Conservation (phyloP, 64 coral and sea anemone species). For the Actinia tenebrosa region DNA sequence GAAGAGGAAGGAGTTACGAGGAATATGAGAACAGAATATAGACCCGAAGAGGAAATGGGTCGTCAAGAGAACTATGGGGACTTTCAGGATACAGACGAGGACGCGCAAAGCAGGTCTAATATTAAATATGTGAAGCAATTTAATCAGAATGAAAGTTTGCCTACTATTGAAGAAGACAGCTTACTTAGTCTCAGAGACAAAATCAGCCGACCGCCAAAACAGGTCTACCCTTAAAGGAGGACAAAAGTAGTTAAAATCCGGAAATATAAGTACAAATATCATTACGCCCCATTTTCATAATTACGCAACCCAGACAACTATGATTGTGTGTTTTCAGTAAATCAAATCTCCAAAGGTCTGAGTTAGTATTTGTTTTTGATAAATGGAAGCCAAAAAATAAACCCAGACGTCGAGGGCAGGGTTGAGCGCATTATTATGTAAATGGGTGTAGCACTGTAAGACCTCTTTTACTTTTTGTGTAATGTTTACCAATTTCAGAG, state of each 20-base stretch:
- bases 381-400: no score
- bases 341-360: no score
- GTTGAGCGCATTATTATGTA: no score
- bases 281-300: no score
- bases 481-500: no score
- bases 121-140: background rate
- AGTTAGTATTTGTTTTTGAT: no score
- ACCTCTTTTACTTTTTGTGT: no score
- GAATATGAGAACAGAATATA: no score
- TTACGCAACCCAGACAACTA: no score
- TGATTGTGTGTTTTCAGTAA: no score
- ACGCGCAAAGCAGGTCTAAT: constrained; percentile 40
- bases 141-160: background rate
- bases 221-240: background rate
- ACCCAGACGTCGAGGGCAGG: no score
- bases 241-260: background rate
- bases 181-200: background rate
- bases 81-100: constrained; percentile 85
- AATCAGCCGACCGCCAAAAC: background rate
- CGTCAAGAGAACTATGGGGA: constrained; percentile 76
- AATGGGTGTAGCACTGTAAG: no score
- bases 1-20: constrained; percentile 11
- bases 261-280: background rate
- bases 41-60: constrained; percentile 12
- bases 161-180: background rate